phyloP scores from a whole-genome alignment of 2,888 invertebrate genomes.

The Habrosyne pyritoides region DNA sequence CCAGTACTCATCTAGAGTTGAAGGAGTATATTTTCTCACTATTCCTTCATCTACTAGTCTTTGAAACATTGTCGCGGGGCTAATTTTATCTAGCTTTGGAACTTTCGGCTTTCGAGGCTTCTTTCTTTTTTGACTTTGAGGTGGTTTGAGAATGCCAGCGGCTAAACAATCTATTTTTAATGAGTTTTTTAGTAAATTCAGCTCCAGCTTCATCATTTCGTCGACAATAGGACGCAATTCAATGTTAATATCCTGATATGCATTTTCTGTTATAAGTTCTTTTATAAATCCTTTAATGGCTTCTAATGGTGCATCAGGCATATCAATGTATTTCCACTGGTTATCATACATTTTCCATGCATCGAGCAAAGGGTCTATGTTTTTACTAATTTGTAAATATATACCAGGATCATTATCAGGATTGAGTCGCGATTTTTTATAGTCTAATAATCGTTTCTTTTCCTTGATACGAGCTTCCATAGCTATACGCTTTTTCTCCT shows the following conservation, averaged over 20 bases:
- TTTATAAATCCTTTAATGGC: conserved; percentile 85
- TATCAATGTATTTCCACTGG: conserved; percentile 67
- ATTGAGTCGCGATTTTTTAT: conserved; percentile 72
- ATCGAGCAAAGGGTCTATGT: conserved; percentile 41
- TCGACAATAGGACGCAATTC: conserved; percentile 88
- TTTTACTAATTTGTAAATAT: conserved; percentile 52
- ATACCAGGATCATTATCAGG: conserved; percentile 74
- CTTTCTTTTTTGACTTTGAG: conserved; percentile 59
- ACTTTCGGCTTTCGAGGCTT: conserved; percentile 69
- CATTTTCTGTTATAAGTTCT: conserved; percentile 86
- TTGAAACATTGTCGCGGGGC: conserved; percentile 87
- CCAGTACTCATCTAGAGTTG: conserved; percentile 85
- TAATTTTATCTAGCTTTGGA: conserved; percentile 85
- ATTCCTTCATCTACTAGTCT: conserved; percentile 88
- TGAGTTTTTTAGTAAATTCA: conserved; percentile 79
- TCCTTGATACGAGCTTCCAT: conserved; percentile 61
- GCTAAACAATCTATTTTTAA: conserved; percentile 66
- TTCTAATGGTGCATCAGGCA: conserved; percentile 78
- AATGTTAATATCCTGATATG: conserved; percentile 85
- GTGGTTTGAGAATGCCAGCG: conserved; percentile 41
- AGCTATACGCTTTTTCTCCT: conserved; percentile 66
- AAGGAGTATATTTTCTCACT: conserved; percentile 85
- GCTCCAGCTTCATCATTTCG: conserved; percentile 85
- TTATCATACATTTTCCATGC: conserved; percentile 62
- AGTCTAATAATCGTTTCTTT: conserved; percentile 67